A percentile compares a stretch with the other conserved stretches of the same genome.
Conservation (phyloP, 2,113 vertebrate species). For the Prunella fulvescens region DNA sequence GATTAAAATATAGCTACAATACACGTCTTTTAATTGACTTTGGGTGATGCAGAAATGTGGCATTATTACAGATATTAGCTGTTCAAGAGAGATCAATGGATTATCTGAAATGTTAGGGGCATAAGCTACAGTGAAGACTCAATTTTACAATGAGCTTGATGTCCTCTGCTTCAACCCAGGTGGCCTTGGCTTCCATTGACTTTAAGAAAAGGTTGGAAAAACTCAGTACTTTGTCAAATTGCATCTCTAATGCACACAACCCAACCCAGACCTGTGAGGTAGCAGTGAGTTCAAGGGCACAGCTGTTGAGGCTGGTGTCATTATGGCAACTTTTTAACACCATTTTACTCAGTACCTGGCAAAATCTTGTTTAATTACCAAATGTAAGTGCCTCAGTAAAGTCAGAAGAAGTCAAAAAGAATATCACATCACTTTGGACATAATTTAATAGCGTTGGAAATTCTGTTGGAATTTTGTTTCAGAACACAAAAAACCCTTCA, state of each 20-base stretch:
- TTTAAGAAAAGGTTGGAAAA: background rate
- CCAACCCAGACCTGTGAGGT: background rate
- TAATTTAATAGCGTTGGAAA: background rate
- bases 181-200: background rate
- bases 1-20: constrained; percentile 41
- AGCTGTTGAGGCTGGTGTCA: background rate
- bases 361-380: background rate
- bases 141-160: background rate
- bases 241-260: background rate
- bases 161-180: background rate
- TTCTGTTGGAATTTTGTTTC: background rate
- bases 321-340: background rate
- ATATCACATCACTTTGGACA: background rate
- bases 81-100: constrained; percentile 8
- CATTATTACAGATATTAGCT: constrained; percentile 12
- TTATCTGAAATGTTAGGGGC: constrained; percentile 39
- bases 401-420: background rate
- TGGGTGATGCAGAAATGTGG: background rate
- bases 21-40: background rate
- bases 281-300: background rate
- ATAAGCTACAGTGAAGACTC: background rate
- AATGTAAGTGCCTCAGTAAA: background rate
- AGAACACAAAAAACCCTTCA: background rate
- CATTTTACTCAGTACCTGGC: background rate
- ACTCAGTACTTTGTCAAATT: background rate